Evolutionary conservation across 1,140 invertebrate genomes (phyloP), one percentile per base, ranked within the genome.

Genomic region (Drosophila neocordata): DNA sequence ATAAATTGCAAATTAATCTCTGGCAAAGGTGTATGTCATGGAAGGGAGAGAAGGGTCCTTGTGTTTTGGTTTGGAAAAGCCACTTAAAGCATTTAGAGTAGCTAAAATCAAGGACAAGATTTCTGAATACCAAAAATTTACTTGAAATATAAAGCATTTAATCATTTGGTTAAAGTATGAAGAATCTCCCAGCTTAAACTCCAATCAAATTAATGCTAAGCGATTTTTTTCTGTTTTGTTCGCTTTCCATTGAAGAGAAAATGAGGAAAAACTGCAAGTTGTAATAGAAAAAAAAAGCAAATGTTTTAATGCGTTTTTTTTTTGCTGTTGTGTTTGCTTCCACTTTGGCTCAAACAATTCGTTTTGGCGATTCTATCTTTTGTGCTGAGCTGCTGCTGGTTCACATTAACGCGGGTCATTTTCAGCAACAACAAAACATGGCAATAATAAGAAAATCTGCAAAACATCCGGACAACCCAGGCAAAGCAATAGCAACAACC

Each of bases 1-100:
- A 89, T 89, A 89, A 90, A 89, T 89, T 85, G 73, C 85, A 72
- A 89, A 89, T 89, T 89, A 89, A 89, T 89, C 81, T 88, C 83
- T 53, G 67, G 72, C 72, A 71, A 88, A 76, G 83, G 83, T 65
- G 20, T 74, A 24, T 20, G 22, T 13, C 44, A 31, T 8, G 20
- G 9, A 6, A 6, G 27, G 27, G 6, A 31, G 27, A 31, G 27
- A 31, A 7, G 27, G 27, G 27, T 31, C 4, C 34, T 27, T 56
- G 24, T 35, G 24, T 35, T 53, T 38, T 34, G 41, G 53, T 56
- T 66, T 41, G 37, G 34, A 34, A 31, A 35, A 57, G 48, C 55
- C 48, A 57, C 72, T 77, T 77, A 80, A 85, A 85, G 74, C 61
- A 71, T 75, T 88, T 68, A 62, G 70, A 66, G 76, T 68, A 15